Evolutionary conservation across 2,113 vertebrate genomes (phyloP), one percentile per base, ranked within the genome.

Genomic region (Anas platyrhynchos): DNA sequence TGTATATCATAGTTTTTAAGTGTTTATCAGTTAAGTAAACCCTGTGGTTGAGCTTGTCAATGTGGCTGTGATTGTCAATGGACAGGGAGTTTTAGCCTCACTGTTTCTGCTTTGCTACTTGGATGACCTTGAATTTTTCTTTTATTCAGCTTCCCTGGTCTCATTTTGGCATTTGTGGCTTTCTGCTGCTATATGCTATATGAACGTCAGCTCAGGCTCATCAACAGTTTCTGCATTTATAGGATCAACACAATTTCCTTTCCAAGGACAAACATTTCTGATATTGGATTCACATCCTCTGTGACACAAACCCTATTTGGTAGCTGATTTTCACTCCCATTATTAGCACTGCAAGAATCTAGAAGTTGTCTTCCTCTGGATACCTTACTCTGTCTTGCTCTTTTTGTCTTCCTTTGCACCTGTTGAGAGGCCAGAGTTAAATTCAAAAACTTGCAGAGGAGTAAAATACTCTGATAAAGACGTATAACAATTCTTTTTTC

Each of bases 1-100:
- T 52, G 8, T 23, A 54, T 66, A 75, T 77, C 20, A 61, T 11
- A 56, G 46, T 73, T 89, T 76, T 58, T 15, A 72, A 63, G 63
- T 72, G 54, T 72, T 95, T 91, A 68, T 75, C 83, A 61, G 52
- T 93, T 68, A 91, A 89, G 84, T 68, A 78, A 79, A 91, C 29
- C 38, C 27, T 23, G 44, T 68, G 74, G 34, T 32, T 72, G 62
- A 56, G 23, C 34, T 88, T 76, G 82, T 85, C 77, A 72, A 56
- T 79, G 38, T 41, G 38, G 11, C 38, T 41, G 38, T 41, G 38
- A 41, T 41, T 41, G 38, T 13, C 38, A 41, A 41, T 41, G 82
- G 44, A 79, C 32, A 52, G 73, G 31, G 76, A 36, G 27, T 23
- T 89, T 88, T 27, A 76, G 29, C 72, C 52, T 56, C 54, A 11